These are phyloP conservation scores for Lateolabrax maculatus DNA, from an alignment of 2,797 vertebrate genomes.

Conservation along the genomic window DNA sequence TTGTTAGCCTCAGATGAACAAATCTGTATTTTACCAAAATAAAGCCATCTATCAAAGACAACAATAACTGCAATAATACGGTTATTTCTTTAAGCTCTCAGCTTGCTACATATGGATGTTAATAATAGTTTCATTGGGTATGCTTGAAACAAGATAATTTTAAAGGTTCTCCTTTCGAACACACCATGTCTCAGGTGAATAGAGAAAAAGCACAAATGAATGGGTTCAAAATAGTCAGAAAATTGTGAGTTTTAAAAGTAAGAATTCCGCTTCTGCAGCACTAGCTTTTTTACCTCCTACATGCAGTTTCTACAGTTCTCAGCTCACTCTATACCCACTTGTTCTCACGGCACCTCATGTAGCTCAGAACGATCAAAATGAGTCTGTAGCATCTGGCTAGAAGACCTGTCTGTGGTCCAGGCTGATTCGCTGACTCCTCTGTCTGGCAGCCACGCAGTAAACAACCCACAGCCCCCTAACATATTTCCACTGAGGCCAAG, in stretches of 20 bases:
- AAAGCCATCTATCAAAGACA: not conserved
- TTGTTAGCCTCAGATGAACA: not conserved
- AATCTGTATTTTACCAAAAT: no score
- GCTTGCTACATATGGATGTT: not conserved
- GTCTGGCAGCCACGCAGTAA: conserved; percentile 67
- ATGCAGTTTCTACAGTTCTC: not conserved
- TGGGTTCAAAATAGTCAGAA: not conserved
- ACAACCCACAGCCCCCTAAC: conserved; percentile 55
- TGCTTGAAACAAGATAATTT: not conserved
- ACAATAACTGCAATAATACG: not conserved
- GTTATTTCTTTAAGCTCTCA: not conserved
- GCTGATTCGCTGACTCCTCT: conserved; percentile 64
- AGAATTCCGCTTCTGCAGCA: not conserved
- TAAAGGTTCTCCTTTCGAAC: not conserved
- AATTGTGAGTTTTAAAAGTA: not conserved
- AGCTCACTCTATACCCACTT: not conserved
- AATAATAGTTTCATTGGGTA: not conserved
- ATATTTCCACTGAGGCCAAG: conserved; percentile 52
- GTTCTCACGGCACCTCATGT: conserved; percentile 4
- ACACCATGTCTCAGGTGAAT: not conserved
- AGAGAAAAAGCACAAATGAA: not conserved
- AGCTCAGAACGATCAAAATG: conserved; percentile 42
- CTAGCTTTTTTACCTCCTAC: not conserved
- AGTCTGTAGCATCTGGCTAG: conserved; percentile 70
- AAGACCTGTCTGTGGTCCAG: conserved; percentile 46